phyloP scores from a whole-genome alignment of 2,113 vertebrate species.

The Corythaeola cristata region DNA sequence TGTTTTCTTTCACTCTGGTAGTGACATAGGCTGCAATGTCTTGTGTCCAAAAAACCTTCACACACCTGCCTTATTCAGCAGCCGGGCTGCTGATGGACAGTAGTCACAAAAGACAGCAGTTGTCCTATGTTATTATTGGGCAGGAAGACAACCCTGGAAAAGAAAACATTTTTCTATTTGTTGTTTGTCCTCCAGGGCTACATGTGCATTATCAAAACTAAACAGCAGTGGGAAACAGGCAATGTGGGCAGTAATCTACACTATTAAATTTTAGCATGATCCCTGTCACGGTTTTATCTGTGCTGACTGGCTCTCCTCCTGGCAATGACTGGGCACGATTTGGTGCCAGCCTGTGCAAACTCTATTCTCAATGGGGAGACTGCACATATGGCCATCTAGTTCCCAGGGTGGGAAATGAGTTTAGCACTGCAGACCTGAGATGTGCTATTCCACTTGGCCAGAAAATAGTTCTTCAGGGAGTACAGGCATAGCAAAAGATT shows the following conservation, averaged over 20 bases:
- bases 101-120: background rate
- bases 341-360: background rate
- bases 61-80: background rate
- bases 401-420: background rate
- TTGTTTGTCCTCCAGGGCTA: background rate
- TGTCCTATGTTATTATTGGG: background rate
- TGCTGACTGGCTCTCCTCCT: background rate
- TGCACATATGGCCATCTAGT: background rate
- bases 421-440: background rate
- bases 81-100: background rate
- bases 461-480: background rate
- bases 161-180: background rate
- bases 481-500: background rate
- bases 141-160: background rate
- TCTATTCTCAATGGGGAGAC: background rate
- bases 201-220: background rate
- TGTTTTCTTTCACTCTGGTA: background rate
- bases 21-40: background rate
- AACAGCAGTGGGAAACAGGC: background rate
- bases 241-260: background rate
- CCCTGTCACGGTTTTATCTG: background rate
- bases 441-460: background rate
- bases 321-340: background rate
- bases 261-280: background rate
- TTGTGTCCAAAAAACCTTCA: background rate